These are phyloP conservation scores for Oreochromis mossambicus DNA, from an alignment of 2,797 vertebrate species.

Conservation along the genomic window DNA sequence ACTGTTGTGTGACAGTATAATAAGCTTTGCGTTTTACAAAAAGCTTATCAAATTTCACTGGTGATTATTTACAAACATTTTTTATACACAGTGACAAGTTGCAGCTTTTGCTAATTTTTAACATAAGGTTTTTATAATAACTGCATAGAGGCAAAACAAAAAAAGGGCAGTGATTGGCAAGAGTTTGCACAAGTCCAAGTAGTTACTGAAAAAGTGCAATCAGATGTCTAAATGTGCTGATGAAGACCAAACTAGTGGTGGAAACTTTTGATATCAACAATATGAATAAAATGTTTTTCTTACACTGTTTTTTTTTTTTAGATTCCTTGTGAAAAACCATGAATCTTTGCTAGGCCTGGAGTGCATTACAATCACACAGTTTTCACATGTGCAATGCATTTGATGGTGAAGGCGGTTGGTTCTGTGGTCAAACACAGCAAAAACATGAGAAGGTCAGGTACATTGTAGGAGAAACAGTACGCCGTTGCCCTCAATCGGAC, in stretches of 20 bases:
- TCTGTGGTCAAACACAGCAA: conserved; percentile 7
- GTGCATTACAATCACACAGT: conserved; percentile 17
- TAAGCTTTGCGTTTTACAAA: not conserved
- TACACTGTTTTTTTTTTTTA: not conserved
- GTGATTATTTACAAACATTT: not conserved
- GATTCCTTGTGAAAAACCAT: not conserved
- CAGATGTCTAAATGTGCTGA: not conserved
- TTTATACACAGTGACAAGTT: not conserved
- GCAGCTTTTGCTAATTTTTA: not conserved
- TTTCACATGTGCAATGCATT: conserved; percentile 7
- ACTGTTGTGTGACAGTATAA: not conserved
- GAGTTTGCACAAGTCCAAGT: not conserved
- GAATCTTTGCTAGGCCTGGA: not conserved
- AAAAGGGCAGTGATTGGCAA: not conserved
- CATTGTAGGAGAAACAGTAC: not conserved
- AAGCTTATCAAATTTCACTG: not conserved
- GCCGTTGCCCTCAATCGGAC: not conserved
- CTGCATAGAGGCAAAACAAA: not conserved
- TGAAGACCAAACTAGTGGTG: not conserved
- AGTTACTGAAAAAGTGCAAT: not conserved
- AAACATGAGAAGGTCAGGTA: not conserved
- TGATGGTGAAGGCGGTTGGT: not conserved
- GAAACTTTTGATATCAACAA: not conserved
- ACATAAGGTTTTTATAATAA: not conserved
- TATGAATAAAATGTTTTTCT: not conserved